Base-by-base conservation (phyloP, 2,888 invertebrate species). In the Polia nebulosa region DNA sequence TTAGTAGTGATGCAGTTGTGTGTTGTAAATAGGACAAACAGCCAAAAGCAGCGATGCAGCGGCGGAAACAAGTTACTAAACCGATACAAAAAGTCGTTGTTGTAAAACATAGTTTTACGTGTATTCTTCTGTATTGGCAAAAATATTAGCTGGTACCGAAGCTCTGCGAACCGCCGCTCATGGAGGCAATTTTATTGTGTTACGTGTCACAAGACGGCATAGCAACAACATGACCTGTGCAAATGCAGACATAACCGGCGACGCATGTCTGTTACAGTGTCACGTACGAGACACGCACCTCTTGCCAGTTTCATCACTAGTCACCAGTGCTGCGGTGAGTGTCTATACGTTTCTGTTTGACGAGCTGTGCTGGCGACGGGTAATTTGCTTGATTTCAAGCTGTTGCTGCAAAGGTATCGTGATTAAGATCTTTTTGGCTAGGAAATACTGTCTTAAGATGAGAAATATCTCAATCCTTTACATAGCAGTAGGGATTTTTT, bases 161-260 rank as follows among this genome's bases (percentile, higher is more conserved):
- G 20, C 44, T 20, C 20, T 7, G 4, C 32, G 32, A 32, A 36
- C 41, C n/a, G n/a, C n/a, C n/a, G n/a, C n/a, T 64, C 36, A 29
- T 22, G 36, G 47, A 39, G 25, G 8, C 17, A 67, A 7, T 34
- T 11, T 20, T n/a, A 22, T 15, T 22, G 1, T 34, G 7, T 41
- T 34, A 59, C 22, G 27, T 44, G 72, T 25, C 13, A 11, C 27
- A 3, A 39, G 17, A 11, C 41, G 17, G 41, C 52, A 29, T 41
- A 73, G 51, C 45, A 67, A 66, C 59, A 72, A 41, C 44, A 29
- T 49, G n/a, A 61, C 20, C n/a, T 60, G 64, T 79, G 60, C 63
- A 68, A 78, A 74, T 53, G 52, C 41, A 41, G 49, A 71, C 52
- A 44, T 49, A 61, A 58, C 56, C 51, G 51, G 56, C 52, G 36